Evolutionary conservation across 2,888 invertebrate species (phyloP).

Genomic region (Scrobipalpa atriplicella): DNA sequence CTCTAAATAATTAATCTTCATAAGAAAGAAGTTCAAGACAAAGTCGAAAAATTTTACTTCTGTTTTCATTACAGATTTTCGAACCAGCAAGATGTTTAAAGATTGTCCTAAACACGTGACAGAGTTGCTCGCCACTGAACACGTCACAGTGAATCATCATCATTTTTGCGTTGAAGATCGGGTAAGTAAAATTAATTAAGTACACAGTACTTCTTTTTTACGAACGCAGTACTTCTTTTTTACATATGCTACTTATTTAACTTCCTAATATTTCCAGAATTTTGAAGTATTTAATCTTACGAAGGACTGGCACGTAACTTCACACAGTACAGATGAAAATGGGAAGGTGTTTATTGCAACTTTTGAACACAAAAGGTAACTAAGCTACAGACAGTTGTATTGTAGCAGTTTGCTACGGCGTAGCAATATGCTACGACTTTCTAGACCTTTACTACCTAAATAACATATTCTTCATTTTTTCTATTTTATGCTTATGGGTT

Average conservation of each 20-base stretch:
- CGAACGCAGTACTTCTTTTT: too few species aligned
- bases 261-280: not conserved
- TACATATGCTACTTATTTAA: too few species aligned
- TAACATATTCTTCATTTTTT: too few species aligned
- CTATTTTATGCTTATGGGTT: too few species aligned
- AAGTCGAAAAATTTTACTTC: too few species aligned
- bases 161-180: not conserved
- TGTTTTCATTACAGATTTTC: not conserved
- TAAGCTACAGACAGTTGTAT: too few species aligned
- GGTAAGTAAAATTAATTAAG: too few species aligned
- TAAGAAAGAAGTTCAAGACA: too few species aligned
- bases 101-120: not conserved
- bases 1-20: too few species aligned
- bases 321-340: slow-evolving; percentile 86
- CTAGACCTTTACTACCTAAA: not conserved
- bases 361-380: slow-evolving; percentile 85
- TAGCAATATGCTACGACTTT: not conserved
- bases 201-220: too few species aligned
- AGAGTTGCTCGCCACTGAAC: slow-evolving; percentile 1
- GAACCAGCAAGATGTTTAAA: not conserved
- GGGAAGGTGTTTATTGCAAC: slow-evolving; percentile 88
- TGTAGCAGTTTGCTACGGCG: not conserved
- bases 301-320: slow-evolving; percentile 85
- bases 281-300: not conserved
- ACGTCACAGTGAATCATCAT: not conserved